A percentile compares a stretch with the other conserved stretches of the same genome.
Conservation (phyloP, 2,888 invertebrate species). For the Athrips mouffetella region DNA sequence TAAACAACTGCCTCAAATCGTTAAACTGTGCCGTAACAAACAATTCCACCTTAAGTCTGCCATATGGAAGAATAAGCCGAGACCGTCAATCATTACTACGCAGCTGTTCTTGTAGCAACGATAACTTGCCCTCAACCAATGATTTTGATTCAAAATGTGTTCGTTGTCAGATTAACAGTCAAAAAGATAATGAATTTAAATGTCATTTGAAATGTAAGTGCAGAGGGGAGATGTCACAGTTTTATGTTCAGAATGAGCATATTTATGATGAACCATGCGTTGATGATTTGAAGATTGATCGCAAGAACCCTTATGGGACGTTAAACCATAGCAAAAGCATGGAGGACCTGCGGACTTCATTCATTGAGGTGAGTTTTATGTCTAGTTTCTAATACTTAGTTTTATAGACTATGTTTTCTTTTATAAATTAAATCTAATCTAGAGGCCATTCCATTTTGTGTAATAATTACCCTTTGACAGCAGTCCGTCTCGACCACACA, state of each 20-base stretch:
- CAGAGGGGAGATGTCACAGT: conserved; percentile 46
- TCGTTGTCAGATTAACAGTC: conserved; percentile 49
- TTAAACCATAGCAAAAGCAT: conserved; percentile 52
- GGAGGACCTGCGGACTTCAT: conserved; percentile 43
- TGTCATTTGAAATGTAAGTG: conserved; percentile 65
- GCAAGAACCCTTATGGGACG: conserved; percentile 44
- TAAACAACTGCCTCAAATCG: conserved; percentile 63
- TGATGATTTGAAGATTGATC: conserved; percentile 25
- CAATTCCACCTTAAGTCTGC: conserved; percentile 59
- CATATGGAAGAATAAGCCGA: conserved; percentile 55
- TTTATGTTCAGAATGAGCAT: conserved; percentile 70
- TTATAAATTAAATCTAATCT: no score
- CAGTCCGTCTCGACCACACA: no score
- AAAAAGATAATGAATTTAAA: conserved; percentile 50
- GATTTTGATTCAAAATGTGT: conserved; percentile 37
- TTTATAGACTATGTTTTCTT: no score
- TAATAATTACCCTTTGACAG: no score
- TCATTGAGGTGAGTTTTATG: conserved; percentile 40
- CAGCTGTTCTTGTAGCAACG: conserved; percentile 49
- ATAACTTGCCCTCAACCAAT: conserved; percentile 32
- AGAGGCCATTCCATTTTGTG: no score
- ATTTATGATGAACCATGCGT: conserved; percentile 81
- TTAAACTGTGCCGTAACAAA: conserved; percentile 60
- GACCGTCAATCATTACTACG: conserved; percentile 17
- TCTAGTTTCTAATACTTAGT: no score